phyloP scores from a whole-genome alignment of 2,797 vertebrate species.

The Leucoraja ocellata region DNA sequence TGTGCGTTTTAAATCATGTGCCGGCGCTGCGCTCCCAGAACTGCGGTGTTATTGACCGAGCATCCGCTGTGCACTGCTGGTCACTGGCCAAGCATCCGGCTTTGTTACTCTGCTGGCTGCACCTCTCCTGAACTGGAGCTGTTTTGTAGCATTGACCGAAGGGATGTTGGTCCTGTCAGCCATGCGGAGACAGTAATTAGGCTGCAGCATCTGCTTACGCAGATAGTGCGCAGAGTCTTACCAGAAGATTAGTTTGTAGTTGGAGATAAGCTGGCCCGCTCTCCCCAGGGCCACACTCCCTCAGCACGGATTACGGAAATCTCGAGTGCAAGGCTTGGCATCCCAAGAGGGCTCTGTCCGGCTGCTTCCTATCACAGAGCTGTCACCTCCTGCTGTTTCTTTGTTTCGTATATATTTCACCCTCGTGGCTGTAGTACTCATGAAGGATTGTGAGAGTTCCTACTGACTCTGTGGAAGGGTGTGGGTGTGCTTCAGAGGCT shows the following conservation, averaged over 20 bases:
- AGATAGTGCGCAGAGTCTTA: background rate
- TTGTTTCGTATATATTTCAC: background rate
- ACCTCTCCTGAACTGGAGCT: background rate
- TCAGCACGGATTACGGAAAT: background rate
- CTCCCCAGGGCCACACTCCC: background rate
- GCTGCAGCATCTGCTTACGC: constrained; percentile 5
- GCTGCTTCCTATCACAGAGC: background rate
- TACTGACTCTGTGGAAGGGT: background rate
- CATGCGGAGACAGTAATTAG: background rate
- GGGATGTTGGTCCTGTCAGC: background rate
- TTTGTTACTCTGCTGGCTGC: background rate
- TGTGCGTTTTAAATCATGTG: too few species aligned
- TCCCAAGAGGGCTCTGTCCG: background rate
- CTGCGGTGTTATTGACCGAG: too few species aligned
- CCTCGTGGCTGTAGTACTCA: background rate
- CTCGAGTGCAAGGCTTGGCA: background rate
- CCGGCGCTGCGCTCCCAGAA: too few species aligned
- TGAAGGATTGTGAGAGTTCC: background rate
- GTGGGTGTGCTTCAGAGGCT: background rate
- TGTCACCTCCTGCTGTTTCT: too few species aligned
- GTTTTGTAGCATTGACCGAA: background rate
- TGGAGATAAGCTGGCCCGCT: background rate
- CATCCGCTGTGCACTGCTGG: too few species aligned
- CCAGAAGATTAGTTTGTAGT: background rate
- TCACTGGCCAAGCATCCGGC: too few species aligned